Base-by-base conservation (phyloP, 1,140 invertebrate genomes). In the Anastatus disparis region DNA sequence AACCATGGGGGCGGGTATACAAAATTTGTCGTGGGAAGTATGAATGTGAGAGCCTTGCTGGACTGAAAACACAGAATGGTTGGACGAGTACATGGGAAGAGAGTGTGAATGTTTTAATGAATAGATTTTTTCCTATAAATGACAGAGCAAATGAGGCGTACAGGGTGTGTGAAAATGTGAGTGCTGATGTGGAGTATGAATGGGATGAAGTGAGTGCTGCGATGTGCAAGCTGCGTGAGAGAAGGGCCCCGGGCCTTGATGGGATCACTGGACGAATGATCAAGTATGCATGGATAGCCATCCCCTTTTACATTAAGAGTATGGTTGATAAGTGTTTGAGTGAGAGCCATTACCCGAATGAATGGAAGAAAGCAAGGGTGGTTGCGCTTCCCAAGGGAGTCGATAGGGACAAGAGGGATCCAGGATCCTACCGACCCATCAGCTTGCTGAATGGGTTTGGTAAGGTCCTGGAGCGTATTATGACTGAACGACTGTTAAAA, bases 401-500 rank as follows among this genome's bases (percentile, higher is more conserved):
- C 2, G 74, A 75, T n/a, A 75, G 58, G 20, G 70, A 56, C 13
- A 70, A 22, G 40, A 52, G 13, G 1, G 15, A 71, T 24, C 40
- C 58, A 8, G 26, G 53, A 15, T 78, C 77, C n/a, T 75, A 78
- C 50, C 40, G 77, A 35, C 74, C 74, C 2, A 77, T 76, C 17
- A 66, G 71, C n/a, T 58, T 79, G 15, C 53, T 77, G 22, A 67
- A 70, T 22, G 69, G 70, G 4, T 31, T 76, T 26, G 73, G 74
- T 3, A 78, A 78, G 58, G 72, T 78, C 6, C 65, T 76, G 46
- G n/a, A n/a, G n/a, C n/a, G n/a, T n/a, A n/a, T n/a, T n/a, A n/a
- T n/a, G n/a, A n/a, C n/a, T n/a, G n/a, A n/a, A n/a, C n/a, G n/a
- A n/a, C n/a, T n/a, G n/a, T n/a, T n/a, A n/a, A n/a, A n/a, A n/a